These are phyloP conservation scores for Perodicticus potto DNA, from an alignment of 2,797 vertebrate species.

Conservation along the genomic window DNA sequence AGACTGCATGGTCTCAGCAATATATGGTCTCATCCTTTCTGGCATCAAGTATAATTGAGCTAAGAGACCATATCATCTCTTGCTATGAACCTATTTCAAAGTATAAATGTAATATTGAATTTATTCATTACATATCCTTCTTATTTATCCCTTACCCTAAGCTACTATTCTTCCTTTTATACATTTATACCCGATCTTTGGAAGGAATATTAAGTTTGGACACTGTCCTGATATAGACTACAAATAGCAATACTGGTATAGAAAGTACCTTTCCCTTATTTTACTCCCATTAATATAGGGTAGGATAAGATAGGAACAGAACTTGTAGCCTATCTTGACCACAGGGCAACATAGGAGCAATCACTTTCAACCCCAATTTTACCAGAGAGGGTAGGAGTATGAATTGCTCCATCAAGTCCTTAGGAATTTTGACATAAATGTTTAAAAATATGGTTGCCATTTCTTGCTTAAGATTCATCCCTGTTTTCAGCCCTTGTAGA, in stretches of 20 bases:
- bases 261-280: background rate
- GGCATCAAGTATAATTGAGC: background rate
- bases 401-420: background rate
- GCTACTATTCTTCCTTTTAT: conserved; percentile 8
- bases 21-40: background rate
- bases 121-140: background rate
- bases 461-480: background rate
- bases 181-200: background rate
- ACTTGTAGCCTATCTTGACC: background rate
- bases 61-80: background rate
- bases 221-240: background rate
- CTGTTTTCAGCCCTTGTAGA: background rate
- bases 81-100: background rate
- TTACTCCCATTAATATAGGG: background rate
- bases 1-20: background rate
- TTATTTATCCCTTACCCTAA: background rate
- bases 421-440: background rate
- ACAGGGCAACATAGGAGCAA: background rate
- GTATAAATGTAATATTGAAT: background rate
- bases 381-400: too few relatives aligned
- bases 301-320: too few relatives aligned
- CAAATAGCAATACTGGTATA: background rate
- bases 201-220: background rate
- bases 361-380: background rate
- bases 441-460: background rate